Conservation (phyloP, 2,113 vertebrate genomes). For the Pteronura brasiliensis region DNA sequence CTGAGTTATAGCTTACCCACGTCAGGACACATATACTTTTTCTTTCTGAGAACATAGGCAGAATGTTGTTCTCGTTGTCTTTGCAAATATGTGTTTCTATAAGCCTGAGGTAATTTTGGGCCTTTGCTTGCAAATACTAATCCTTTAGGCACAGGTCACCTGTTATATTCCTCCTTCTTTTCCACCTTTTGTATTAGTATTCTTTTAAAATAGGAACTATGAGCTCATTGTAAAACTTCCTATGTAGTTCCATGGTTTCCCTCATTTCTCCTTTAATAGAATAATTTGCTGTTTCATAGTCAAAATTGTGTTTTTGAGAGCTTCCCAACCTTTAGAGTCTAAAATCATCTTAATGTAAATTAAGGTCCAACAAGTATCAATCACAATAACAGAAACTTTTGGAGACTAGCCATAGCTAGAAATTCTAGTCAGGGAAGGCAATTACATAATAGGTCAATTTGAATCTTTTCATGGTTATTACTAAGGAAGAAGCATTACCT, state of each 20-base stretch:
- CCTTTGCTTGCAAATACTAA: slow-evolving; percentile 29
- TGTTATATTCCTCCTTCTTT: slow-evolving; percentile 1
- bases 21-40: background rate
- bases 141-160: background rate
- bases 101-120: background rate
- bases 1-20: background rate
- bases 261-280: slow-evolving; percentile 33
- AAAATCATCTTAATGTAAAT: slow-evolving; percentile 56
- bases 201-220: background rate
- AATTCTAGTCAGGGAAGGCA: slow-evolving; percentile 64
- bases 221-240: slow-evolving; percentile 44
- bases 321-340: slow-evolving; percentile 49
- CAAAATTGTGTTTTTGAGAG: slow-evolving; percentile 61
- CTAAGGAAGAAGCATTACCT: slow-evolving; percentile 68
- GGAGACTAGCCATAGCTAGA: slow-evolving; percentile 59
- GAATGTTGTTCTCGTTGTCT: background rate
- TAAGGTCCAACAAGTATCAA: slow-evolving; percentile 59
- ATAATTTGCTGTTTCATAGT: slow-evolving; percentile 57
- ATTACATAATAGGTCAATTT: slow-evolving; percentile 68
- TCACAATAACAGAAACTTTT: slow-evolving; percentile 62
- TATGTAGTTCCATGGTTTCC: background rate
- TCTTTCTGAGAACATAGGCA: background rate
- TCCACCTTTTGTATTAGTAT: background rate
- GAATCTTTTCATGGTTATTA: slow-evolving; percentile 68
- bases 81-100: background rate